Percentiles rank a stretch among this genome's conserved stretches.
Conservation (phyloP, 2,888 invertebrate species). For the Notodonta ziczac region DNA sequence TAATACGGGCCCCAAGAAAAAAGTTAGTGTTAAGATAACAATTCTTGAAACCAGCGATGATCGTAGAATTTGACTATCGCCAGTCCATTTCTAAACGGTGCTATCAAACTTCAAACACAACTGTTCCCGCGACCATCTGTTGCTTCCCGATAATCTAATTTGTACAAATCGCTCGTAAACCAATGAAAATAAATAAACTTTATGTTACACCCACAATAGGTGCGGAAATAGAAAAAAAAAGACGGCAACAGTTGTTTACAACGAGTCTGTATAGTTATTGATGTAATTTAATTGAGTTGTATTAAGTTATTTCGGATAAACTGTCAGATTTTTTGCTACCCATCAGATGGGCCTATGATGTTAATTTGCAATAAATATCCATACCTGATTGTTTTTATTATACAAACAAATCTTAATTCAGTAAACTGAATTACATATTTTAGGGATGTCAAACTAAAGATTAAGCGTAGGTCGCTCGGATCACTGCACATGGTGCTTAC, state of each 20-base stretch:
- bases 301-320: background rate
- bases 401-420: too few relatives aligned
- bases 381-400: too few relatives aligned
- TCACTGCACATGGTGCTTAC: too few relatives aligned
- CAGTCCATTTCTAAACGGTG: background rate
- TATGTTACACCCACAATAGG: conserved; percentile 31
- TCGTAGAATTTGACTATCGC: background rate
- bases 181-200: conserved; percentile 63
- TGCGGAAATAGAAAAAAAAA: conserved; percentile 45
- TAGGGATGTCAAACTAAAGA: too few relatives aligned
- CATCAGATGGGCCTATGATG: too few relatives aligned
- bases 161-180: conserved; percentile 65
- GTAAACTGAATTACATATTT: too few relatives aligned
- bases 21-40: too few relatives aligned
- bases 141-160: conserved; percentile 70
- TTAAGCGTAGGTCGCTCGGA: too few relatives aligned
- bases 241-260: conserved; percentile 44
- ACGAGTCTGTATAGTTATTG: conserved; percentile 23
- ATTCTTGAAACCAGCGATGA: background rate
- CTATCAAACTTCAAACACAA: conserved; percentile 43
- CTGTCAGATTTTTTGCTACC: background rate
- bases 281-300: conserved; percentile 9
- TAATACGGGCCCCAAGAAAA: too few relatives aligned
- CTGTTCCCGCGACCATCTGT: conserved; percentile 54
- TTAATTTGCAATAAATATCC: too few relatives aligned